Base-by-base conservation (phyloP, 2,113 vertebrate species). In the Cyrtonyx montezumae region DNA sequence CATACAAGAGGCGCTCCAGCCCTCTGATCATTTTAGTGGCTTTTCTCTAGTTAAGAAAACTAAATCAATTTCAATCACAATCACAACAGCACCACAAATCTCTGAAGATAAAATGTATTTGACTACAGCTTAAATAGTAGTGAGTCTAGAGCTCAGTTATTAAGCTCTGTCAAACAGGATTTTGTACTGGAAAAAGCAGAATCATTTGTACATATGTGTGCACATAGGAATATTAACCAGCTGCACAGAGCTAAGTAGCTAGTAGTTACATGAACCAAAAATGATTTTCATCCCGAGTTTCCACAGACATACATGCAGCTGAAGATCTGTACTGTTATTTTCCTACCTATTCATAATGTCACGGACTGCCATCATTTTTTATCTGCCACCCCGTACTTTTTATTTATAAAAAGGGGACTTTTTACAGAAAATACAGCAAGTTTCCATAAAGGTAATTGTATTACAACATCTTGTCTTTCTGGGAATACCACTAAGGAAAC, bases 41-140 rank as follows among this genome's bases (percentile, higher is more conserved):
- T 94, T 78, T 95, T 92, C 83, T 65, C 55, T 87, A 91, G 55
- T 65, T 90, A 93, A 46, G 82, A 88, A 84, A 97, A 73, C 30
- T 77, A 95, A 97, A 96, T 68, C 3, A 68, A 79, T 96, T 97
- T 97, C 37, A 96, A 69, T 91, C 45, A 79, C 51, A 73, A 13
- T 40, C 40, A 40, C 40, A 84, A 68, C 9, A 92, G 62, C 40
- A 91, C 78, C 30, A 88, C 42, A 68, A 70, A 30, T 78, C 42
- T 70, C 37, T 68, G 76, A 95, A 93, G 83, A 48, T 78, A 79
- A 95, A 85, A 91, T 73, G 63, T 74, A 36, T 51, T 76, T 75
- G 61, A 88, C 81, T 87, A 91, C 89, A 95, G 78, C 96, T 95
- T 87, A 91, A 92, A 75, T 73, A 91, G 30, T 51, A 93, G 16